Conservation (phyloP, 64 coral and sea anemone genomes). For the Stichodactyla mertensii region DNA sequence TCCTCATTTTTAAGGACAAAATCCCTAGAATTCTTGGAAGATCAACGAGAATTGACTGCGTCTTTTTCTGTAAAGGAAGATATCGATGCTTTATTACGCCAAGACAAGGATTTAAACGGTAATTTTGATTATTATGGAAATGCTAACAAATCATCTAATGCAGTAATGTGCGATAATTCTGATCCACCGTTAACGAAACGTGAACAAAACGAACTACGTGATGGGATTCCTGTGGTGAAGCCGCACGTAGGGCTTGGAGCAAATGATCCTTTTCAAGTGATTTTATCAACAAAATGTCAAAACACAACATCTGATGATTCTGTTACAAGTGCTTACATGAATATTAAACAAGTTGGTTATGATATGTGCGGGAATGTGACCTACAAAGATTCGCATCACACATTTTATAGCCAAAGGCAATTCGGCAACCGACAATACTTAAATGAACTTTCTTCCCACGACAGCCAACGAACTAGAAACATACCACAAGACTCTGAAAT, state of each 20-base stretch:
- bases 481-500: too few relatives aligned
- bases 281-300: background rate
- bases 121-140: background rate
- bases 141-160: background rate
- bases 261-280: background rate
- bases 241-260: background rate
- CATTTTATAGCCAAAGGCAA: too few relatives aligned
- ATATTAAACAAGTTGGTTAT: too few relatives aligned
- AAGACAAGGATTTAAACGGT: background rate
- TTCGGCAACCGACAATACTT: too few relatives aligned
- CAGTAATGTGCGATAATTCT: background rate
- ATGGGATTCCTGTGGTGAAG: background rate
- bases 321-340: background rate
- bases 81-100: background rate
- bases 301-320: background rate
- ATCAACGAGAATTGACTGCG: background rate
- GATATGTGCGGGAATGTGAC: too few relatives aligned
- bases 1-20: background rate
- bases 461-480: too few relatives aligned
- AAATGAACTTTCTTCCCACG: too few relatives aligned
- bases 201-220: background rate
- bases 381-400: too few relatives aligned
- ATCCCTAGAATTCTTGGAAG: slow-evolving; percentile 1
- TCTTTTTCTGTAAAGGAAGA: background rate
- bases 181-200: background rate